Evolutionary conservation across 1,140 invertebrate species (phyloP).

Genomic region (Ceratoteleas bidentatus): DNA sequence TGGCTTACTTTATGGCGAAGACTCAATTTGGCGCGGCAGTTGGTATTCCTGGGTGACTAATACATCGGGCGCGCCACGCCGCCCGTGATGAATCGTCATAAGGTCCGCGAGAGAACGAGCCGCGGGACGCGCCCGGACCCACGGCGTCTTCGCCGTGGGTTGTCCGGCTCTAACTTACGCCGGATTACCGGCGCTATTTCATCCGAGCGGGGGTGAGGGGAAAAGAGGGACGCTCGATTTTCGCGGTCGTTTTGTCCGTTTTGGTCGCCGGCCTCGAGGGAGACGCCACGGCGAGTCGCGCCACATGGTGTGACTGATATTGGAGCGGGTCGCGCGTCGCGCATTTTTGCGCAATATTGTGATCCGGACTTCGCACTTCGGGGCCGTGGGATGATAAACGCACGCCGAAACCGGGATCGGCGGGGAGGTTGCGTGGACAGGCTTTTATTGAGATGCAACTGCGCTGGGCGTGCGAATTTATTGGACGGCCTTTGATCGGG

Average conservation of each 20-base stretch:
- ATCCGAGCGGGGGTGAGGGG: slow-evolving; percentile 26
- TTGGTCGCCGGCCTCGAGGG: slow-evolving; percentile 5
- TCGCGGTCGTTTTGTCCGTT: slow-evolving; percentile 44
- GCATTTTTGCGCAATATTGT: slow-evolving; percentile 52
- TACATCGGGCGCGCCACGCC: slow-evolving; percentile 63
- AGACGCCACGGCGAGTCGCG: slow-evolving; percentile 11
- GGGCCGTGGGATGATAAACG: slow-evolving; percentile 29
- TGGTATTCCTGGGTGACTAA: slow-evolving; percentile 75
- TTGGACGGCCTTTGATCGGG: no score
- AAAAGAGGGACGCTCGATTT: slow-evolving; percentile 26
- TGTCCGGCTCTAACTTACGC: slow-evolving; percentile 63
- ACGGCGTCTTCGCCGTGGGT: slow-evolving; percentile 66
- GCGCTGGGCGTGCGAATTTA: no score
- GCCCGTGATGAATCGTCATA: slow-evolving; percentile 61
- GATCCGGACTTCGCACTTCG: slow-evolving; percentile 44
- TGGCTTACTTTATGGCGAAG: slow-evolving; percentile 80
- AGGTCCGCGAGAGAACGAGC: slow-evolving; percentile 54
- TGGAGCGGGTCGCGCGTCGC: not conserved
- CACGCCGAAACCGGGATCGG: no score
- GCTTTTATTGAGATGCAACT: not conserved
- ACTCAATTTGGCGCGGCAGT: slow-evolving; percentile 78
- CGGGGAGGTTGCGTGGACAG: no score
- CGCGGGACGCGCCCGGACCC: slow-evolving; percentile 61
- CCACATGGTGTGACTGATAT: slow-evolving; percentile 52
- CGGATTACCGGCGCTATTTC: slow-evolving; percentile 60